These are phyloP conservation scores for Apodemus sylvaticus DNA, from an alignment of 2,113 vertebrate genomes.

Conservation along the genomic window DNA sequence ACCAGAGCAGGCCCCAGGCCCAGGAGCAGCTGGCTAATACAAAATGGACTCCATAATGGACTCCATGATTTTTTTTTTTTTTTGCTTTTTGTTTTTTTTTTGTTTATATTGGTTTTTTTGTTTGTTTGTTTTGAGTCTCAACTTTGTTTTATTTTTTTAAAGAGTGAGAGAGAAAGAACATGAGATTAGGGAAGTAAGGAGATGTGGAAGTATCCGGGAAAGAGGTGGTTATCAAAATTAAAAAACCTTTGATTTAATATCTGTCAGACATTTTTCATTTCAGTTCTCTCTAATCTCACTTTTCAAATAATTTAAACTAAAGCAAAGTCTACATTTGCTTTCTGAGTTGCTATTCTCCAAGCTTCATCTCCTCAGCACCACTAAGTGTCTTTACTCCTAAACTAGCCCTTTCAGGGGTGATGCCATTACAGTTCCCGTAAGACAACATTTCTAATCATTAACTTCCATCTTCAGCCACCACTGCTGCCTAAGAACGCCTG, in stretches of 20 bases:
- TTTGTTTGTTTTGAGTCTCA: neutral
- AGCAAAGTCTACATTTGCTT: neutral
- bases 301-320: neutral
- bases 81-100: neutral
- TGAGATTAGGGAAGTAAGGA: neutral
- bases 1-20: neutral
- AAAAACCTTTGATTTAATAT: slow-evolving; percentile 28
- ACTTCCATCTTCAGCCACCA: accelerated
- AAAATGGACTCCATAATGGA: neutral
- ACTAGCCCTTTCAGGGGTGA: neutral
- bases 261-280: neutral
- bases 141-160: neutral
- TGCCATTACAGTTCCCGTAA: neutral
- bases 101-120: neutral
- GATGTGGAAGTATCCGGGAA: neutral
- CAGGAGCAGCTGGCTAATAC: neutral
- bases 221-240: neutral
- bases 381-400: neutral
- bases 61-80: neutral
- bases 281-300: neutral
- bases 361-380: neutral
- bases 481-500: neutral
- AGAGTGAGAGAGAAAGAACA: neutral
- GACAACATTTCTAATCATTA: neutral
- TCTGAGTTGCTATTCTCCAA: neutral